Percentiles rank a stretch among this genome's conserved stretches.
Conservation (phyloP, 2,113 vertebrate species). For the Corythornis madagascariensis region DNA sequence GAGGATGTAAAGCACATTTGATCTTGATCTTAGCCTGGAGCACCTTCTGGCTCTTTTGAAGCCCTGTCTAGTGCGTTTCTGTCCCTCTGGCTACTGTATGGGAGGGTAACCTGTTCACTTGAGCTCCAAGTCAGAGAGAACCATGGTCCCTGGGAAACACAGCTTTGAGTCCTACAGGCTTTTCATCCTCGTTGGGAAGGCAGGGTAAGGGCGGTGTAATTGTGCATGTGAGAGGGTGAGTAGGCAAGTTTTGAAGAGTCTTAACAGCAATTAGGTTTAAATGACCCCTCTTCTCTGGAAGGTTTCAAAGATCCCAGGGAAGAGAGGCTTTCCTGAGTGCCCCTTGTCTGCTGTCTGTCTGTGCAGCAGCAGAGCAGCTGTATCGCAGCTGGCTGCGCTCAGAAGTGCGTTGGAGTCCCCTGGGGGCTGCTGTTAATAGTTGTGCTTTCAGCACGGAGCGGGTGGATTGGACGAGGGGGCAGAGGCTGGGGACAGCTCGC, state of each 20-base stretch:
- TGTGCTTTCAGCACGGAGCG: background rate
- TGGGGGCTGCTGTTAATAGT: constrained; percentile 37
- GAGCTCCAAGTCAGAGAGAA: background rate
- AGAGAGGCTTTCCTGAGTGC: background rate
- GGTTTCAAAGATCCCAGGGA: background rate
- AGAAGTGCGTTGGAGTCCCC: constrained; percentile 38
- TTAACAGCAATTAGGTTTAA: background rate
- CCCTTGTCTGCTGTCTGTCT: background rate
- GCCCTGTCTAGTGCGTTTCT: background rate
- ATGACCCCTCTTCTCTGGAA: background rate
- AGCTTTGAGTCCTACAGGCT: background rate
- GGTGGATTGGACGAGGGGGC: background rate
- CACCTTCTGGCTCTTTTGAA: background rate
- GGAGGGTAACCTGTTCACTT: background rate
- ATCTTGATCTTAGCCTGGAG: background rate
- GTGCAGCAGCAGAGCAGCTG: background rate
- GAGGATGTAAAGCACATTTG: background rate
- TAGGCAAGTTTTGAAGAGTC: background rate
- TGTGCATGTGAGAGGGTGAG: background rate
- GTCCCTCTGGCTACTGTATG: background rate
- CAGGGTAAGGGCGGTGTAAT: background rate
- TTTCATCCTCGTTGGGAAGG: background rate
- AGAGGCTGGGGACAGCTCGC: background rate
- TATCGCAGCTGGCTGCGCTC: constrained; percentile 2
- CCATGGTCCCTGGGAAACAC: background rate